A percentile compares a stretch with the other conserved stretches of the same genome.
phyloP scores from a whole-genome alignment of 1,140 invertebrate species.

The Holotrichia oblita region DNA sequence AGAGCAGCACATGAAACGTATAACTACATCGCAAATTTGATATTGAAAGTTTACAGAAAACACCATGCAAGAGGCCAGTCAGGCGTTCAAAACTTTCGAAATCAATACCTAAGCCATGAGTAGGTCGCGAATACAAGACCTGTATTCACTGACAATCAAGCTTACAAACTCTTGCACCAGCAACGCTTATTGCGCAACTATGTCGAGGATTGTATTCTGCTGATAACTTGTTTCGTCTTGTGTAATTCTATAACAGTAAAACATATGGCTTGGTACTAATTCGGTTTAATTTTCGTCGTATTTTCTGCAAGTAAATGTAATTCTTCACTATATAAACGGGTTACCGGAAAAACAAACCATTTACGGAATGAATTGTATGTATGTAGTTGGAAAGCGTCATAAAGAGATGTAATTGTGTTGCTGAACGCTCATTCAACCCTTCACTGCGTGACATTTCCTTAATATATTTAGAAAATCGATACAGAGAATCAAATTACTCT shows the following conservation, averaged over 20 bases:
- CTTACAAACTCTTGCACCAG: too few species aligned
- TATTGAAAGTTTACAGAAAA: background rate
- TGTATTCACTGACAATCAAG: too few species aligned
- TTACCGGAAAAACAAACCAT: background rate
- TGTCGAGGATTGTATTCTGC: background rate
- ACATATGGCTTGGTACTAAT: background rate
- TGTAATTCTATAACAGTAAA: too few species aligned
- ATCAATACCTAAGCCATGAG: background rate
- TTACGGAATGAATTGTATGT: background rate
- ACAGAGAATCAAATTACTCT: conserved; percentile 12
- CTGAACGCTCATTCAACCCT: background rate
- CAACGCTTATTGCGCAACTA: background rate
- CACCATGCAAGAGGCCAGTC: background rate
- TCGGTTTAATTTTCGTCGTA: background rate
- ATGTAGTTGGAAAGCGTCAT: background rate
- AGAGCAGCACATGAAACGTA: background rate
- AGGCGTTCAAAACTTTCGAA: background rate
- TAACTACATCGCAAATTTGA: background rate
- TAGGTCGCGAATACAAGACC: too few species aligned
- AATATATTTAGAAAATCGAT: conserved; percentile 9
- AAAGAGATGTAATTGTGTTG: background rate
- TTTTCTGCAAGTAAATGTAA: background rate
- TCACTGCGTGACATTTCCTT: conserved; percentile 2
- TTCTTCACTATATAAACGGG: background rate
- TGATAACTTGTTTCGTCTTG: too few species aligned